Conservation (phyloP, 2,113 vertebrate species). For the Forbesichthys papilliferus region DNA sequence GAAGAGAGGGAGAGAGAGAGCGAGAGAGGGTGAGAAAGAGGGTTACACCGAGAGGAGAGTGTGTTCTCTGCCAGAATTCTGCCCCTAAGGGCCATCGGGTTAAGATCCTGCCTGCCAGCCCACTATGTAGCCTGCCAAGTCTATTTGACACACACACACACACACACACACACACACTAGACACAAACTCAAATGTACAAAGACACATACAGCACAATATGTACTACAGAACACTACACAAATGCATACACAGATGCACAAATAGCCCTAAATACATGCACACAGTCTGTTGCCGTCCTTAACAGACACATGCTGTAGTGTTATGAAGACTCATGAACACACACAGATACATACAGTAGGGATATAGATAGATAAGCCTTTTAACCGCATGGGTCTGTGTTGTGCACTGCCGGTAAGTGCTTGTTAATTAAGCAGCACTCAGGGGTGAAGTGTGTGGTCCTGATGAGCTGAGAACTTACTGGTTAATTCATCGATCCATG, state of each 20-base stretch:
- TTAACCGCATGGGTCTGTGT: background rate
- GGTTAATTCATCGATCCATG: conserved; percentile 55
- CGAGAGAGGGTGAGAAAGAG: background rate
- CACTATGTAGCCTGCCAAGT: conserved; percentile 49
- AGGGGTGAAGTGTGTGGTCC: background rate
- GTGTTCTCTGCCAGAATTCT: conserved; percentile 34
- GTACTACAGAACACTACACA: background rate
- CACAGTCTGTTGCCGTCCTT: background rate
- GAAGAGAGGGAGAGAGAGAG: conserved; percentile 4
- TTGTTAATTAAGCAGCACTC: conserved; percentile 57
- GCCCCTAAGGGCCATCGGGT: conserved; percentile 36
- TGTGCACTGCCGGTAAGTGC: conserved; percentile 20
- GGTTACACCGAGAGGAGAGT: background rate
- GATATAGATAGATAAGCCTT: no score
- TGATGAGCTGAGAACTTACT: conserved; percentile 12
- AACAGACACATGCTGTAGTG: no score
- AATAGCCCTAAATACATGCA: background rate
- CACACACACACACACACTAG: conserved; percentile 4
- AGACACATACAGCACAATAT: background rate
- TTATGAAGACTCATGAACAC: background rate
- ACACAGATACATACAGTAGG: background rate
- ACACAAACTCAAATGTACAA: conserved; percentile 1
- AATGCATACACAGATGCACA: background rate
- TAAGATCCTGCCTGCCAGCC: conserved; percentile 48
- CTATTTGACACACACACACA: conserved; percentile 29